Base-by-base conservation (phyloP, 2,888 invertebrate genomes). In the Amphiduros pacificus region DNA sequence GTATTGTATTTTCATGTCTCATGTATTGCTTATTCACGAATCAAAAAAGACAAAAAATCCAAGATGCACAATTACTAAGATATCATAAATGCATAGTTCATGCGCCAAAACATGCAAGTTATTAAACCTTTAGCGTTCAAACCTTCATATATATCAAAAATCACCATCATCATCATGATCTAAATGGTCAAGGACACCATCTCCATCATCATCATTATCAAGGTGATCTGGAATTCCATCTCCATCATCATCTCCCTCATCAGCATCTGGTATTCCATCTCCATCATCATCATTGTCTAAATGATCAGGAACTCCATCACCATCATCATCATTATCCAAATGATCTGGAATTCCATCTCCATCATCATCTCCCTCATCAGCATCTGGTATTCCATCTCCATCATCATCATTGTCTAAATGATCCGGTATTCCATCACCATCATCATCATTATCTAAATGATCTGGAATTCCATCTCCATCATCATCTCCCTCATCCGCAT, bases 381-480 rank as follows among this genome's bases (percentile, higher is more conserved):
- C 44, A 62, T 76, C 74, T 5, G 72, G 73, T 36, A 78, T 74
- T 28, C 77, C 75, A 67, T 78, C 69, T 53, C 73, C 72, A 52
- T 69, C 67, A 29, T 59, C 63, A 61, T 66, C 69, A 50, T 63
- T 51, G 27, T 68, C 64, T 6, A 61, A 24, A 50, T 72, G 44
- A 61, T 77, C 76, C 20, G 76, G 75, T 28, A 77, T 69, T 2
- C 69, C 75, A 59, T 59, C 59, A 11, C 41, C 53, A 41, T 59
- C 59, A 52, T 59, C 59, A 53, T 59, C 59, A 28, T 71, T 67
- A 58, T 73, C 71, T 27, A 67, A 69, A 53, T 66, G 57, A 57
- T 70, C 69, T 22, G 69, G 69, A 27, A 70, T 70, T 29, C 79
- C 78, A 67, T 81, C 80, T 11, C 76, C 77, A 66, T 77, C 70